A percentile compares a stretch with the other conserved stretches of the same genome.
These are phyloP conservation scores for Bombus superbus DNA, from an alignment of 1,140 invertebrate genomes.

Conservation along the genomic window DNA sequence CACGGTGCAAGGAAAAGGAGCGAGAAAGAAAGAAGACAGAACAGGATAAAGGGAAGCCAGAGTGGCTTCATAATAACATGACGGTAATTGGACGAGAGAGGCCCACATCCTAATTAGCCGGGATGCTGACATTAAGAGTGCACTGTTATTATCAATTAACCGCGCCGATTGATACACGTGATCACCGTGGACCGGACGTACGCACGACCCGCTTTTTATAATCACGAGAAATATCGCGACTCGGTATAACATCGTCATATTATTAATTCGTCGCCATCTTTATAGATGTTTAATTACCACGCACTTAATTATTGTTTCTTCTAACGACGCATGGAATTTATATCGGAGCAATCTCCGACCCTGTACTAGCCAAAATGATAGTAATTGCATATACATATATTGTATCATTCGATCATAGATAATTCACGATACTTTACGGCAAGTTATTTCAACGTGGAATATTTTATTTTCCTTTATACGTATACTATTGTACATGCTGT, in stretches of 20 bases:
- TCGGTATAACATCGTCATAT: background rate
- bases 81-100: conserved; percentile 69
- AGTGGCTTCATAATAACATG: conserved; percentile 70
- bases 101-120: conserved; percentile 73
- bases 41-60: conserved; percentile 66
- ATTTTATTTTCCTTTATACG: no score
- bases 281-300: background rate
- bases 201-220: conserved; percentile 41
- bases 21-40: conserved; percentile 22
- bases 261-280: background rate
- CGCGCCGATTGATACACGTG: conserved; percentile 72
- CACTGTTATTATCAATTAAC: conserved; percentile 77
- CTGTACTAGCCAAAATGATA: no score
- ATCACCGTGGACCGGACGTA: conserved; percentile 50
- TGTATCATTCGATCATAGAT: no score
- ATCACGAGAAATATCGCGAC: conserved; percentile 35
- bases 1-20: conserved; percentile 1
- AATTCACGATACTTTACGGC: no score
- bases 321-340: background rate
- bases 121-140: conserved; percentile 74
- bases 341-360: background rate
- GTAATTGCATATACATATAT: no score
- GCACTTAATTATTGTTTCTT: background rate
- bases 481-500: no score
- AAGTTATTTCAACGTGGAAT: no score